Evolutionary conservation across 2,888 invertebrate genomes (phyloP).

Genomic region (Sussaba pulchella): DNA sequence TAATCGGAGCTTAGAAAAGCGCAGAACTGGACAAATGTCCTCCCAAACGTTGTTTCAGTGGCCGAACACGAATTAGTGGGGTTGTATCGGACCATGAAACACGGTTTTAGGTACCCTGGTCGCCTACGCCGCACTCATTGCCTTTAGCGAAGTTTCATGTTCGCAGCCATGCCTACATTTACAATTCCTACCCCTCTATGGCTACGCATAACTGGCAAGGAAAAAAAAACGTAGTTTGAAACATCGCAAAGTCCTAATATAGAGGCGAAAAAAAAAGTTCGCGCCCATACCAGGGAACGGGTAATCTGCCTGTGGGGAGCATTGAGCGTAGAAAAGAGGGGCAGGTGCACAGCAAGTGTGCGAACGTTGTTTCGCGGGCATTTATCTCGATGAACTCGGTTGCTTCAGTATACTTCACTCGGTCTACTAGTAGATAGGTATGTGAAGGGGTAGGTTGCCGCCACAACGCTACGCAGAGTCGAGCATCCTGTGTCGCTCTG

Average conservation of each 20-base stretch:
- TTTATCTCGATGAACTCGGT: conserved; percentile 53
- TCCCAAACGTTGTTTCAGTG: conserved; percentile 67
- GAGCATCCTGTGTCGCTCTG: conserved; percentile 65
- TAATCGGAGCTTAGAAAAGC: conserved; percentile 67
- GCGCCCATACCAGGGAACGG: too few species aligned
- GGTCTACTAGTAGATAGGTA: conserved; percentile 33
- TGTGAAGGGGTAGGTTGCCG: conserved; percentile 41
- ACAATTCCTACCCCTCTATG: conserved; percentile 28
- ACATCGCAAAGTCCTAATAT: background rate
- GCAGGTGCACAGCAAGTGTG: conserved; percentile 63
- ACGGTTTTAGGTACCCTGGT: conserved; percentile 47
- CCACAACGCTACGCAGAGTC: conserved; percentile 54
- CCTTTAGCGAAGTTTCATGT: conserved; percentile 32
- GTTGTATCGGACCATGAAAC: conserved; percentile 65
- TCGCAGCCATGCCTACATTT: conserved; percentile 18
- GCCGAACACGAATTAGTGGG: conserved; percentile 65
- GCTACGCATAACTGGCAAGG: background rate
- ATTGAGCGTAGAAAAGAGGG: conserved; percentile 40
- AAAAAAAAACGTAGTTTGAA: conserved; percentile 10
- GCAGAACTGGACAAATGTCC: conserved; percentile 66
- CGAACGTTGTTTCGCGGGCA: conserved; percentile 59
- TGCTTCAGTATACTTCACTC: conserved; percentile 23
- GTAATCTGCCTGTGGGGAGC: conserved; percentile 4
- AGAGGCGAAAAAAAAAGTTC: background rate
- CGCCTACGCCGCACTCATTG: conserved; percentile 36